Conservation (phyloP, 1,140 invertebrate genomes). For the Diuraphis noxia region DNA sequence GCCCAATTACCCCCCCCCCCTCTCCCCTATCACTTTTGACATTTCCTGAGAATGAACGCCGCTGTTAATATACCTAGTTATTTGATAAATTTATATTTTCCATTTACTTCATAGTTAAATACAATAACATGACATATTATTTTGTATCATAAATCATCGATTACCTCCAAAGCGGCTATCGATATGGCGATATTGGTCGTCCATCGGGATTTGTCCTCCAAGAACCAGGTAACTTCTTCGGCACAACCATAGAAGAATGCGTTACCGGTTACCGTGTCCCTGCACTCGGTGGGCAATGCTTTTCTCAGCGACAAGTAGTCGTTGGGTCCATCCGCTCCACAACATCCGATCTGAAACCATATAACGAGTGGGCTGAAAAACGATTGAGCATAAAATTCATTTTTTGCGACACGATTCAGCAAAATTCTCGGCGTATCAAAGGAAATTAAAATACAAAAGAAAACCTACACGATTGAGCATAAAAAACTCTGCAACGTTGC, state of each 20-base stretch:
- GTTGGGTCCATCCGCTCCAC: conserved; percentile 78
- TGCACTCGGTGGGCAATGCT: conserved; percentile 77
- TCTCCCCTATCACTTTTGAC: too few relatives aligned
- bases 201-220: conserved; percentile 81
- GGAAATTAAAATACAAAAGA: too few relatives aligned
- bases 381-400: too few relatives aligned
- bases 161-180: conserved; percentile 75
- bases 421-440: too few relatives aligned
- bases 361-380: background rate
- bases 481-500: too few relatives aligned
- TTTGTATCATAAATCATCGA: background rate
- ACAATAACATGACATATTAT: background rate
- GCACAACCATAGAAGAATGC: conserved; percentile 85
- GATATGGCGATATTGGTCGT: conserved; percentile 76
- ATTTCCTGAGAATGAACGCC: too few relatives aligned
- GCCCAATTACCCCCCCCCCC: too few relatives aligned
- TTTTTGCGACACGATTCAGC: too few relatives aligned
- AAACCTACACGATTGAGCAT: too few relatives aligned
- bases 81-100: background rate
- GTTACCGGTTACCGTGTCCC: conserved; percentile 84
- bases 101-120: too few relatives aligned
- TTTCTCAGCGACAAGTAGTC: conserved; percentile 77
- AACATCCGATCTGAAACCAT: conserved; percentile 75
- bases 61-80: too few relatives aligned
- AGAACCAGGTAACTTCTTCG: conserved; percentile 80